Evolutionary conservation across 2,797 vertebrate genomes (phyloP).

Genomic region (Remorina albescens): DNA sequence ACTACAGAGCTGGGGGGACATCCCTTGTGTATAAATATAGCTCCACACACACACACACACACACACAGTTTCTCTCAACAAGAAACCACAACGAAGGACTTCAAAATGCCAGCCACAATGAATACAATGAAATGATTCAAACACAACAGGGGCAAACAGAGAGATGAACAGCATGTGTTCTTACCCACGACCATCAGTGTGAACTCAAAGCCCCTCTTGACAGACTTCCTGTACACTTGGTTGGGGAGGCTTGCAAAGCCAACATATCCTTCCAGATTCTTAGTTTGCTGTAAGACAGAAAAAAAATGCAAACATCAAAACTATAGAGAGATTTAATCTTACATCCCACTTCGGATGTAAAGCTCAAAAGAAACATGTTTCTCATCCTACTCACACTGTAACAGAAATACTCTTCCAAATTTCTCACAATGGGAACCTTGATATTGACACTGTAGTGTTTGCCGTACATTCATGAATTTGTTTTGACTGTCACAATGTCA

Average conservation of each 20-base stretch:
- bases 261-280: constrained; percentile 99
- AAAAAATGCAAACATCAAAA: constrained; percentile 34
- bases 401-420: background rate
- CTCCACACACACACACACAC: constrained; percentile 1
- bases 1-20: constrained; percentile 32
- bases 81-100: constrained; percentile 53
- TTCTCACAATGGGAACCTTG: background rate
- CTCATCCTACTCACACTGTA: background rate
- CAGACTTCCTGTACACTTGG: constrained; percentile 99
- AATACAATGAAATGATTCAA: constrained; percentile 73
- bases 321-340: constrained; percentile 4
- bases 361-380: background rate
- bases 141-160: constrained; percentile 48
- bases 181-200: constrained; percentile 99
- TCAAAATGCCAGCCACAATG: constrained; percentile 51
- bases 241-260: constrained; percentile 99
- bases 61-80: constrained; percentile 15
- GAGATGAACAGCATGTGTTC: constrained; percentile 64
- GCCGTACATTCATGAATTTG: background rate
- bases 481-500: too few species aligned
- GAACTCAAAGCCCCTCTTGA: constrained; percentile 99
- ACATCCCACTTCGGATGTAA: background rate
- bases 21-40: constrained; percentile 44
- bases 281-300: constrained; percentile 91
- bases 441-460: background rate